A percentile compares a stretch with the other conserved stretches of the same genome.
These are phyloP conservation scores for Phocoena sinus DNA, from an alignment of 2,113 vertebrate genomes.

Conservation along the genomic window DNA sequence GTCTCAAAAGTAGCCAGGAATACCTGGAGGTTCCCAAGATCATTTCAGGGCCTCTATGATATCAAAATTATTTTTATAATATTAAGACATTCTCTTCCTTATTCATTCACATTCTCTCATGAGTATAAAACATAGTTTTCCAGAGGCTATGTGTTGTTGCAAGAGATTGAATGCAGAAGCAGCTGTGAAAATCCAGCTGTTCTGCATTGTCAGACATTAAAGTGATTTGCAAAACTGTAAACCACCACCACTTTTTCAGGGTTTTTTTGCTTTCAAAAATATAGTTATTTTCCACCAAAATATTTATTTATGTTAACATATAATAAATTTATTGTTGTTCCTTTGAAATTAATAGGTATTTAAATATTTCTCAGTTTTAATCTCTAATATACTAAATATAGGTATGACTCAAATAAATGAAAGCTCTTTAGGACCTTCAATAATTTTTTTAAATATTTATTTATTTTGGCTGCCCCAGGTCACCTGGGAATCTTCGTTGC, in stretches of 20 bases:
- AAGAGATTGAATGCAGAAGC: constrained; percentile 47
- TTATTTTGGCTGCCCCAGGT: too few species aligned
- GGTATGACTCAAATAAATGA: background rate
- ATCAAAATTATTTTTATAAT: constrained; percentile 15
- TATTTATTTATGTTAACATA: background rate
- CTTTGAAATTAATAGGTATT: constrained; percentile 22
- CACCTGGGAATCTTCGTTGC: too few species aligned
- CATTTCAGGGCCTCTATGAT: background rate
- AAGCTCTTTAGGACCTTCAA: background rate
- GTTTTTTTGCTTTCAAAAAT: constrained; percentile 16
- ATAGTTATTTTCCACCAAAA: background rate
- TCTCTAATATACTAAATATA: background rate
- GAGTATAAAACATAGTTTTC: constrained; percentile 41
- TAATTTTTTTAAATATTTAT: background rate
- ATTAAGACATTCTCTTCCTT: background rate
- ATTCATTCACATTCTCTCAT: constrained; percentile 22
- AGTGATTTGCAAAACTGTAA: constrained; percentile 29
- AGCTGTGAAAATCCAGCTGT: constrained; percentile 60
- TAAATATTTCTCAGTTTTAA: constrained; percentile 16
- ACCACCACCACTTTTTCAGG: background rate
- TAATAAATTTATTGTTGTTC: background rate
- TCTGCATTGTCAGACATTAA: constrained; percentile 52
- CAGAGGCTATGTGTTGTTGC: background rate
- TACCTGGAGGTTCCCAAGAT: background rate
- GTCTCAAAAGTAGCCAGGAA: background rate